A percentile compares a stretch with the other conserved stretches of the same genome.
phyloP scores from a whole-genome alignment of 2,113 vertebrate genomes.

The Anser cygnoides region DNA sequence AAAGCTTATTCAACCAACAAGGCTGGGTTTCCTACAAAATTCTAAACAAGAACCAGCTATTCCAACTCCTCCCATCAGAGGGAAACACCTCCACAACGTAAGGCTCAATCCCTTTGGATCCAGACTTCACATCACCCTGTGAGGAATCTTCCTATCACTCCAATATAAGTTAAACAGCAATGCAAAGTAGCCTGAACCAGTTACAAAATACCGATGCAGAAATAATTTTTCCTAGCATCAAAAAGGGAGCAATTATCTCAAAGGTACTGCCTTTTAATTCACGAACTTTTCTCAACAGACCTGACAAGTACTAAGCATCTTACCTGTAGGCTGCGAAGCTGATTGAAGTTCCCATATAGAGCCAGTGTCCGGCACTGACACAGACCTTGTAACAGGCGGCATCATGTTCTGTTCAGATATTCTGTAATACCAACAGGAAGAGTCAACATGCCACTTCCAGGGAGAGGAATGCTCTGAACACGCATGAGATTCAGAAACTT shows the following conservation, averaged over 20 bases:
- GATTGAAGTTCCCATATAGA: conserved; percentile 98
- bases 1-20: background rate
- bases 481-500: background rate
- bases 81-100: background rate
- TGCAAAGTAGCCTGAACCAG: background rate
- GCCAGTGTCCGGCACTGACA: conserved; percentile 91
- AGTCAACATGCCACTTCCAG: conserved; percentile 43
- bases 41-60: background rate
- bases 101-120: background rate
- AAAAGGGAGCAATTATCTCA: background rate
- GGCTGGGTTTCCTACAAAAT: background rate
- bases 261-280: background rate
- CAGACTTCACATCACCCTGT: background rate
- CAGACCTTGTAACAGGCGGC: conserved; percentile 90
- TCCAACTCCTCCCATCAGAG: background rate
- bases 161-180: background rate
- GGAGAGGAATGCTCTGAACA: conserved; percentile 18
- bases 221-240: background rate
- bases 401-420: conserved; percentile 90
- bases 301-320: background rate
- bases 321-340: conserved; percentile 88
- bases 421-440: conserved; percentile 78
- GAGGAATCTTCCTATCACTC: background rate
- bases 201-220: background rate
- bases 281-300: background rate